Base-by-base conservation (phyloP, 2,797 vertebrate genomes). In the Yasuhikotakia modesta region DNA sequence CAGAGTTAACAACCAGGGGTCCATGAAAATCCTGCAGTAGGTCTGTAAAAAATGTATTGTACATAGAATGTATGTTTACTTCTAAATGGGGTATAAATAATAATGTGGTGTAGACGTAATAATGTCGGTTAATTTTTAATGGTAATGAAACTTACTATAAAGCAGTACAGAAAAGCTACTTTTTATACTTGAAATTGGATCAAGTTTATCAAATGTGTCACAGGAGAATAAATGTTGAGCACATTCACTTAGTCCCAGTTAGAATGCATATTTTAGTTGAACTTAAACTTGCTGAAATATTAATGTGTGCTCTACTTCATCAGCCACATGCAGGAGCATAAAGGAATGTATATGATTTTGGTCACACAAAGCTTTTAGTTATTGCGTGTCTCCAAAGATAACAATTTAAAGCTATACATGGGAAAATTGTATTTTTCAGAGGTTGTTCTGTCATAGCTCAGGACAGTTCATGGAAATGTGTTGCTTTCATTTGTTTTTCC, bases 281-380 rank as follows among this genome's bases (percentile, higher is more conserved):
- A 92, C 85, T 91, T 89, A 89, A 90, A 87, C 81, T 87, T 86
- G 74, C 78, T 90, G 85, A 90, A 91, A 91, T 89, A 91, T 91
- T 90, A 82, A 91, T 89, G 85, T 16, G 39, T 67, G 63, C 87
- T 81, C 79, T 79, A 52, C 30, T 58, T 82, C 50, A 76, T 67
- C 53, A 76, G 68, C 72, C 70, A 58, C 50, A 69, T 60, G 52
- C 35, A 46, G 57, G 50, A 71, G 32, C 64, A 65, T 21, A 32
- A 63, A 64, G 32, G 22, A 71, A 27, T 7, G 19, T 35, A 73
- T 73, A 24, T 60, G 24, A 24, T 60, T 86, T 21, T 50, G 88
- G 88, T 88, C 88, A 88, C 88, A 87, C 87, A 88, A 81, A 86
- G 81, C 73, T 83, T 81, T 83, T 86, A 82, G 52, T 30, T 35